These are phyloP conservation scores for Vireo altiloquus DNA, from an alignment of 2,113 vertebrate genomes.

Conservation along the genomic window DNA sequence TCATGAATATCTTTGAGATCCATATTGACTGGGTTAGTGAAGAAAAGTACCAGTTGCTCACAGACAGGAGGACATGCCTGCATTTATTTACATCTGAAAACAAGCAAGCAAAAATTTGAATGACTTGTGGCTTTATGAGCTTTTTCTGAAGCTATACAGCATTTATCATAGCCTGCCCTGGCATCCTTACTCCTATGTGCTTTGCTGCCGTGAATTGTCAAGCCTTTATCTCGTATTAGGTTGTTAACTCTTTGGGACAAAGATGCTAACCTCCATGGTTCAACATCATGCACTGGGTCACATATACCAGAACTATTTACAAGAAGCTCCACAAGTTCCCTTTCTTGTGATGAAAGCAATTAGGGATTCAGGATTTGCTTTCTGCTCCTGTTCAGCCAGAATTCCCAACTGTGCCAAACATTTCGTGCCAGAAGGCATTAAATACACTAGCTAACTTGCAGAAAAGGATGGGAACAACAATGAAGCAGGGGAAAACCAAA, in stretches of 20 bases:
- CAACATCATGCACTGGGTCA: not conserved
- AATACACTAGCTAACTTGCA: not conserved
- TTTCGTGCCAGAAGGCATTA: not conserved
- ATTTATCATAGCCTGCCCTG: not conserved
- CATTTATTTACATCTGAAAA: slow-evolving; percentile 10
- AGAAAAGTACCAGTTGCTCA: not conserved
- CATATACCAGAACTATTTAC: not conserved
- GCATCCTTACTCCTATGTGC: not conserved
- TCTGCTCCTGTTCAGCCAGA: not conserved
- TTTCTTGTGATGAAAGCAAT: not conserved
- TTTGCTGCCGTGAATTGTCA: not conserved
- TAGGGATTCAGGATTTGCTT: not conserved
- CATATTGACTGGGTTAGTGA: not conserved
- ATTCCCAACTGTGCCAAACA: not conserved
- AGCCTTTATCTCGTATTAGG: not conserved
- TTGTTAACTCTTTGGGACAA: not conserved
- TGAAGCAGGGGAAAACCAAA: not conserved
- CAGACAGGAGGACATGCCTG: not conserved
- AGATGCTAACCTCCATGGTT: not conserved
- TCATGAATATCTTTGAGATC: not conserved
- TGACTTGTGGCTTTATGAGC: not conserved
- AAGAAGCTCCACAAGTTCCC: not conserved
- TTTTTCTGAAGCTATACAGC: not conserved
- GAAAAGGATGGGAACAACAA: not conserved
- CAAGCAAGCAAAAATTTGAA: not conserved